Conservation (phyloP, 2,797 vertebrate genomes). For the Poecilia wingei region DNA sequence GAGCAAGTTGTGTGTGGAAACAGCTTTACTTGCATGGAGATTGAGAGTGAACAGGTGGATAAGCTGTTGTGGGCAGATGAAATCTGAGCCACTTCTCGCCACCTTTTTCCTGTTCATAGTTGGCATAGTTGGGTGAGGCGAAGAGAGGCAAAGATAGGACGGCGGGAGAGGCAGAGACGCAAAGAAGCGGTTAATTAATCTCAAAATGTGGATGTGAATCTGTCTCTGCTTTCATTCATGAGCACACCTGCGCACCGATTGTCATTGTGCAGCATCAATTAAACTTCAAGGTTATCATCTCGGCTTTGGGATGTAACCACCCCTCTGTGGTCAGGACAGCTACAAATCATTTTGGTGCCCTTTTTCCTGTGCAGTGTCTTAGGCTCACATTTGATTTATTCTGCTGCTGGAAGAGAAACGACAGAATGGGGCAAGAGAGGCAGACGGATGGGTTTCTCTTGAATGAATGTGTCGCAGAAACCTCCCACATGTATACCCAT, state of each 20-base stretch:
- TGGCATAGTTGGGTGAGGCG: conserved; percentile 41
- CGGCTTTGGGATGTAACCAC: conserved; percentile 25
- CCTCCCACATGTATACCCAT: conserved; percentile 23
- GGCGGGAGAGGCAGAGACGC: conserved; percentile 31
- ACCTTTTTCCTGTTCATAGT: conserved; percentile 53
- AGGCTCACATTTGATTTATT: conserved; percentile 42
- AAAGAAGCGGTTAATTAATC: conserved; percentile 69
- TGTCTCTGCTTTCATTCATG: conserved; percentile 40
- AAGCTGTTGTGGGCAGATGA: conserved; percentile 68
- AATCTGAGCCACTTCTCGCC: conserved; percentile 58
- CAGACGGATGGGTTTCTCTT: conserved; percentile 51
- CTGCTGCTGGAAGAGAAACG: conserved; percentile 31
- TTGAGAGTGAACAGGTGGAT: conserved; percentile 80
- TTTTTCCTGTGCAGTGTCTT: conserved; percentile 25
- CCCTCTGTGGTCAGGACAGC: conserved; percentile 36
- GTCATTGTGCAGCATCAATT: conserved; percentile 55
- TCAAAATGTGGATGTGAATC: conserved; percentile 41
- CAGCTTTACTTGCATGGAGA: conserved; percentile 48
- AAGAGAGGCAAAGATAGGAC: conserved; percentile 12
- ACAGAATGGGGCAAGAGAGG: conserved; percentile 52
- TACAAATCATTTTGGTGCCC: conserved; percentile 36
- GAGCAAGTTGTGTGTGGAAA: conserved; percentile 39
- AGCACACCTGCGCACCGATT: conserved; percentile 25
- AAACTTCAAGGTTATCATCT: conserved; percentile 66
- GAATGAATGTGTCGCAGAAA: conserved; percentile 47